Evolutionary conservation across 2,797 vertebrate species (phyloP).

Genomic region (Ctenopoma multispine): DNA sequence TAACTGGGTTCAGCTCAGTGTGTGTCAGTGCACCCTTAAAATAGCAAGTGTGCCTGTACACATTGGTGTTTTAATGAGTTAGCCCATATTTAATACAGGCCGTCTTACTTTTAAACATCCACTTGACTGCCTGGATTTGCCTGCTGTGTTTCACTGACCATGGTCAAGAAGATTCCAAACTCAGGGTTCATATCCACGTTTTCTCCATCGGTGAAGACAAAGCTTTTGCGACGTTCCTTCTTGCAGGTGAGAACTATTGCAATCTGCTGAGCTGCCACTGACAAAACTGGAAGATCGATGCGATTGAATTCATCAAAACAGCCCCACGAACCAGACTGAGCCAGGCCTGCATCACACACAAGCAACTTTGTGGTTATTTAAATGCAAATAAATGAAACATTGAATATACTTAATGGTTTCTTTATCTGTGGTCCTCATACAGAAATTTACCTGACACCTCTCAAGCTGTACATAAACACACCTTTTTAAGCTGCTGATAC

Average conservation of each 20-base stretch:
- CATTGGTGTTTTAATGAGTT: too few relatives aligned
- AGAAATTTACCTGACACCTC: too few relatives aligned
- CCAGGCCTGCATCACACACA: conserved; percentile 86
- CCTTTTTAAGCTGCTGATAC: too few relatives aligned
- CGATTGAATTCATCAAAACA: conserved; percentile 99
- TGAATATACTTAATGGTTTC: neutral
- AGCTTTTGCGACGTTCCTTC: conserved; percentile 91
- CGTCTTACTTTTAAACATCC: too few relatives aligned
- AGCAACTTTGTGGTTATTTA: neutral
- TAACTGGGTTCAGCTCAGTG: too few relatives aligned
- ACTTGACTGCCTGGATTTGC: too few relatives aligned
- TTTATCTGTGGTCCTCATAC: too few relatives aligned
- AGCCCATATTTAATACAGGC: too few relatives aligned
- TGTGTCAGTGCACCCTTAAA: too few relatives aligned
- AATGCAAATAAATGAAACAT: neutral
- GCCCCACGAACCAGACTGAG: conserved; percentile 98
- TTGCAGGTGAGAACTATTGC: conserved; percentile 94
- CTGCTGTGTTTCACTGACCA: conserved; percentile 83
- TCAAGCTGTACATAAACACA: too few relatives aligned
- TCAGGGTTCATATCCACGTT: conserved; percentile 95
- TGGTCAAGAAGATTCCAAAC: conserved; percentile 97
- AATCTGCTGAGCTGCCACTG: conserved; percentile 97
- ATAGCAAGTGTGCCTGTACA: too few relatives aligned
- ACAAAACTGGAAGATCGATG: conserved; percentile 95
- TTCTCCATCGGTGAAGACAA: conserved; percentile 96